Conservation (phyloP, 2,113 vertebrate genomes). For the Hirundichthys speculiger region DNA sequence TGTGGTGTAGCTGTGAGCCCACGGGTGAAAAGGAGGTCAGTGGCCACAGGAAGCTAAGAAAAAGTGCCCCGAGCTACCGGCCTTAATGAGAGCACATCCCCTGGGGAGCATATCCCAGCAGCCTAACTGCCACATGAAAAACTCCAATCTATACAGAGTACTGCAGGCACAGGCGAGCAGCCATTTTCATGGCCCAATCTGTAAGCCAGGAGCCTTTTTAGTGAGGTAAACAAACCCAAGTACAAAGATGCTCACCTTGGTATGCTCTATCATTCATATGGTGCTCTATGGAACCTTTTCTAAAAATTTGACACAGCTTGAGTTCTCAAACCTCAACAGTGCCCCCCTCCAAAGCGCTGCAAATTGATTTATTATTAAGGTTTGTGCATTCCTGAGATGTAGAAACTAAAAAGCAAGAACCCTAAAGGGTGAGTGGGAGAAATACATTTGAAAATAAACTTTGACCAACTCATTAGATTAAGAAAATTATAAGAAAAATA, state of each 20-base stretch:
- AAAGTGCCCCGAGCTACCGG: slow-evolving; percentile 79
- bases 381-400: slow-evolving; percentile 24
- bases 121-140: slow-evolving; percentile 78
- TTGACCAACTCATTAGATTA: slow-evolving; percentile 77
- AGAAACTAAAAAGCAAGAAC: slow-evolving; percentile 42
- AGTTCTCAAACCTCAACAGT: slow-evolving; percentile 6
- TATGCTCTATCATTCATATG: slow-evolving; percentile 29
- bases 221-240: slow-evolving; percentile 75
- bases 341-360: slow-evolving; percentile 27
- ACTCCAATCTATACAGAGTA: slow-evolving; percentile 74
- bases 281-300: slow-evolving; percentile 20
- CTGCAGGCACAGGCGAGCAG: slow-evolving; percentile 71
- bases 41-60: slow-evolving; percentile 89
- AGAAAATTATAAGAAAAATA: slow-evolving; percentile 79
- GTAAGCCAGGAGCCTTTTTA: slow-evolving; percentile 76
- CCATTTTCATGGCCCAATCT: slow-evolving; percentile 80
- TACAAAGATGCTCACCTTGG: slow-evolving; percentile 65
- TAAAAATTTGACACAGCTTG: slow-evolving; percentile 16
- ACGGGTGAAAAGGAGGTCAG: slow-evolving; percentile 93
- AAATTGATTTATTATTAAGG: slow-evolving; percentile 62
- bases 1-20: slow-evolving; percentile 81
- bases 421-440: slow-evolving; percentile 54
- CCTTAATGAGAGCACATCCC: slow-evolving; percentile 92
- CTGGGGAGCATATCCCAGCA: slow-evolving; percentile 73
- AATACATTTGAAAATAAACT: slow-evolving; percentile 72